Evolutionary conservation across 2,113 vertebrate genomes (phyloP).

Genomic region (Phylloscopus trochiloides): DNA sequence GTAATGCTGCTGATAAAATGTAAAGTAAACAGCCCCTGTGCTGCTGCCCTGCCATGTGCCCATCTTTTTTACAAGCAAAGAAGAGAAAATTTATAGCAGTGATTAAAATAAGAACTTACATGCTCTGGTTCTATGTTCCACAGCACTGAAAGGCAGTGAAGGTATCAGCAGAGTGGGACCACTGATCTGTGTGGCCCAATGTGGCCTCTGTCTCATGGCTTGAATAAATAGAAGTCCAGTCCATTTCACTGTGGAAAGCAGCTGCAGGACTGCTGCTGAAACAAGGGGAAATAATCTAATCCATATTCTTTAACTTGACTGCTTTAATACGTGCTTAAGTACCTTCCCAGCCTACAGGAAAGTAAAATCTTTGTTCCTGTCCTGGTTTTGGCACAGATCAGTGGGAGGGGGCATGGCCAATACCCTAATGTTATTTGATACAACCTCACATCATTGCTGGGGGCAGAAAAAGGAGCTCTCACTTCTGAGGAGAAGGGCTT

Average conservation of each 20-base stretch:
- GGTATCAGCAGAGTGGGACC: background rate
- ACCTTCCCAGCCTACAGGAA: background rate
- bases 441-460: background rate
- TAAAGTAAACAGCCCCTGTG: background rate
- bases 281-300: background rate
- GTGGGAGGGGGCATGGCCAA: background rate
- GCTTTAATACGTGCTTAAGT: background rate
- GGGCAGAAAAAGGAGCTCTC: background rate
- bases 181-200: background rate
- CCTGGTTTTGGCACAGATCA: background rate
- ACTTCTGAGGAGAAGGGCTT: background rate
- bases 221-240: background rate
- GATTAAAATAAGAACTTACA: background rate
- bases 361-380: background rate
- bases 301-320: background rate
- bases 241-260: background rate
- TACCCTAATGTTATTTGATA: background rate
- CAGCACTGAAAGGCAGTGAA: background rate
- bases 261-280: background rate
- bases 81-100: background rate
- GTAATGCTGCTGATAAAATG: slow-evolving; percentile 29
- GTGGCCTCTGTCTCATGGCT: background rate
- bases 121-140: background rate
- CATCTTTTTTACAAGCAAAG: background rate
- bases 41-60: background rate